Base-by-base conservation (phyloP, 2,888 invertebrate species). In the Amaurobius ferox region DNA sequence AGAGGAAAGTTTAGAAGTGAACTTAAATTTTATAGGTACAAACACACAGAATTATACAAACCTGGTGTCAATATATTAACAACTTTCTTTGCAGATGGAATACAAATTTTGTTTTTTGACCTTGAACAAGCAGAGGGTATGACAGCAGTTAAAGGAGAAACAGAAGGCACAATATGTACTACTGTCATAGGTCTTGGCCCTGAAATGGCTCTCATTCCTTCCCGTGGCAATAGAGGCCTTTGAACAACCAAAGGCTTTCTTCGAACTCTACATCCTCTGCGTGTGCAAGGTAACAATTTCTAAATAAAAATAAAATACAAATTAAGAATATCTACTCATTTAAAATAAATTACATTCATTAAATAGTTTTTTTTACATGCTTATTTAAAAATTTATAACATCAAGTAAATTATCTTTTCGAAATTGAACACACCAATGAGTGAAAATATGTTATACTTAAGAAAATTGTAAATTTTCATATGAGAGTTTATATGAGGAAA, bases 241-340 rank as follows among this genome's bases (percentile, higher is more conserved):
- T 88, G 88, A 28, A 87, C 87, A 39, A 89, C 88, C 26, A 89
- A 64, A 0, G 88, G 86, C 74, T 89, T 89, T 19, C 88, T 67
- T 29, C 88, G 77, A 5, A 87, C 79, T 35, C 88, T 81, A 30
- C 88, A 86, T 5, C 88, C 87, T 76, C 88, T 88, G 11, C 87
- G 76, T 28, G 83, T 79, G 23, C 77, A 74, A 35, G 88, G 87
- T 23, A 87, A 35, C 19, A 88, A 80, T 86, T 88, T 88, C 88
- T 89, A 44, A 6, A 74, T 71, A 70, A 28, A 70, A 55, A 16
- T 19, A 55, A 55, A 55, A 3, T 23, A 55, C 5, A 23, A 7
- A 35, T 7, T 5, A 35, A 35, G 9, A 16, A 5, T 16, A 48
- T 3, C 48, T 9, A 48, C 3, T 16, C 16, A 48, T 7, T 16